Conservation (phyloP, 1,140 invertebrate species). For the Helicoverpa armigera region DNA sequence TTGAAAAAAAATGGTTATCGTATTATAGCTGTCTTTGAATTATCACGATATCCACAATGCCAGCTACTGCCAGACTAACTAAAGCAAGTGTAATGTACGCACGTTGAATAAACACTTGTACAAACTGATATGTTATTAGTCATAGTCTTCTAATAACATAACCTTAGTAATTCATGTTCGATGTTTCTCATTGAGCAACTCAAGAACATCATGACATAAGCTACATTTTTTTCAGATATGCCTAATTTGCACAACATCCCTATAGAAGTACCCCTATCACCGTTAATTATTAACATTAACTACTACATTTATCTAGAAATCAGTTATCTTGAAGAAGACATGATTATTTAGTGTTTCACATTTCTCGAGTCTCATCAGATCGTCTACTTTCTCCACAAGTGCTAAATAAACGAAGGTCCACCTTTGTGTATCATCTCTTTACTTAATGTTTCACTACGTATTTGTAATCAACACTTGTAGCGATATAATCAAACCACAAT, state of each 20-base stretch:
- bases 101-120: neutral
- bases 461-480: neutral
- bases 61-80: neutral
- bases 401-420: slow-evolving; percentile 7
- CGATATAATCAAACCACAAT: too few species aligned
- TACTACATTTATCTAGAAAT: too few species aligned
- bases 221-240: too few species aligned
- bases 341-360: neutral
- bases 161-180: neutral
- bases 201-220: too few species aligned
- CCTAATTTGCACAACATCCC: too few species aligned
- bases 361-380: neutral
- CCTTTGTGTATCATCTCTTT: neutral
- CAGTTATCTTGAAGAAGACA: too few species aligned
- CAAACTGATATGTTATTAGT: neutral
- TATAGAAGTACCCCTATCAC: too few species aligned
- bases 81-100: neutral
- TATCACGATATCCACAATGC: neutral
- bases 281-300: too few species aligned
- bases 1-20: too few species aligned
- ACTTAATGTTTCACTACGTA: neutral
- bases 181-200: too few species aligned
- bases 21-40: too few species aligned
- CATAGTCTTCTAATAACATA: neutral
- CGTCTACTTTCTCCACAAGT: slow-evolving; percentile 4